Evolutionary conservation across 2,797 vertebrate species (phyloP), one percentile per base, ranked within the genome.

Genomic region (Peromyscus attwateri): DNA sequence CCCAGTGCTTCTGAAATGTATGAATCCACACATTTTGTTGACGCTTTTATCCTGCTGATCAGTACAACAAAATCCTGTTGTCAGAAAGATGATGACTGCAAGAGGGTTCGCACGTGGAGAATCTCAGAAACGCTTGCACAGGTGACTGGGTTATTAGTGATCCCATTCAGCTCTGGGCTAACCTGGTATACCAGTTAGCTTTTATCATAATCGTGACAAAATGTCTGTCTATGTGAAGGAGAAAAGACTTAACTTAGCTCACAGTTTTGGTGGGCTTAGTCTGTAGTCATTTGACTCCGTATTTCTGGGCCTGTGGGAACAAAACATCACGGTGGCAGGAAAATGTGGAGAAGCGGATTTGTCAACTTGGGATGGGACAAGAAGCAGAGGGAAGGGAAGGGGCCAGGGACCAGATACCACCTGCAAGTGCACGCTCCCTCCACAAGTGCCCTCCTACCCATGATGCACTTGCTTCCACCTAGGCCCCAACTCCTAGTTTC

Each of bases 1-100:
- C 12, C 13, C 7, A 21, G 57, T 2, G n/a, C 71, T 62, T 91
- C 82, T 27, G 12, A 92, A 49, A 40, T 71, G 34, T 29, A 31
- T 60, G 5, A 93, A 16, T 66, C 25, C 64, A 68, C 62, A 82
- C 55, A 37, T 91, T 2, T 73, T 84, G 25, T 60, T 25, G 10
- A 27, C 8, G 92, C 79, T 90, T 75, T 80, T 64, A 93, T 76
- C 31, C 57, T 91, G 81, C 55, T 79, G 85, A 68, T 82, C 82
- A 88, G 60, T 16, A 57, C 73, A 83, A 7, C 27, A 71, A 13
- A 62, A 60, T 16, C 7, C 46, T 71, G 19, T 89, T 76, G 75
- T 82, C 64, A 81, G 73, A 89, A 94, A 92, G 49, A 55, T 25
- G 1, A 25, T 34, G 21, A 75, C 49, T 71, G 6, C 12, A 76